Base-by-base conservation (phyloP, 2,797 vertebrate genomes). In the Odontamblyopus lacepedii region DNA sequence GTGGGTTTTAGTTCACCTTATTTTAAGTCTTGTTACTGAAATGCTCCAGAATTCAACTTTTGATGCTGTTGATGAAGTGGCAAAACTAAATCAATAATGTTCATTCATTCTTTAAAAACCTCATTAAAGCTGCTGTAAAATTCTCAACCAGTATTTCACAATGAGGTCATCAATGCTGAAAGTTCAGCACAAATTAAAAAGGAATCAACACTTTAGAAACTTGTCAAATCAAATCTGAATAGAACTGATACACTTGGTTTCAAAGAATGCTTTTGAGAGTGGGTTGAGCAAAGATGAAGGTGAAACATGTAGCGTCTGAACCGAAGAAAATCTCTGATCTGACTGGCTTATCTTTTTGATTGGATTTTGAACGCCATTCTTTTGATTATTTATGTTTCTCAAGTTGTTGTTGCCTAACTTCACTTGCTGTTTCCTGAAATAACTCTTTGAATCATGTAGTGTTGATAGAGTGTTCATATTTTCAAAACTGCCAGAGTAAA, bases 331-430 rank as follows among this genome's bases (percentile, higher is more conserved):
- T 84, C 79, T 81, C 50, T 59, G 41, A 69, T 83, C 15, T 74
- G 71, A 84, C 72, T 81, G 80, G 67, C 63, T 78, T 76, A 74
- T 75, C 82, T 84, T 74, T 86, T n/a, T 56, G 73, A 86, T 78
- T 35, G 38, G 57, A 82, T 78, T 41, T 4, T 77, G 87, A 63
- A 85, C 19, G 69, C 62, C 65, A 12, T 73, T 2, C 12, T 71
- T 72, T n/a, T 4, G 5, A 78, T 63, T 48, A 59, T 19, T 41
- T 23, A 23, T 44, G 8, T 32, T 62, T 35, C 60, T 48, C 16
- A 4, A 48, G 13, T 48, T 48, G 12, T 48, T 48, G 12, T 15
- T 4, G 6, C 7, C 35, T n/a, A 38, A n/a, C 30, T n/a, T 35
- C n/a, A 63, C n/a, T 63, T 63, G 30, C 2, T 1, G 62, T 23